phyloP scores from a whole-genome alignment of 2,888 invertebrate genomes.

The Chironomus tentans region DNA sequence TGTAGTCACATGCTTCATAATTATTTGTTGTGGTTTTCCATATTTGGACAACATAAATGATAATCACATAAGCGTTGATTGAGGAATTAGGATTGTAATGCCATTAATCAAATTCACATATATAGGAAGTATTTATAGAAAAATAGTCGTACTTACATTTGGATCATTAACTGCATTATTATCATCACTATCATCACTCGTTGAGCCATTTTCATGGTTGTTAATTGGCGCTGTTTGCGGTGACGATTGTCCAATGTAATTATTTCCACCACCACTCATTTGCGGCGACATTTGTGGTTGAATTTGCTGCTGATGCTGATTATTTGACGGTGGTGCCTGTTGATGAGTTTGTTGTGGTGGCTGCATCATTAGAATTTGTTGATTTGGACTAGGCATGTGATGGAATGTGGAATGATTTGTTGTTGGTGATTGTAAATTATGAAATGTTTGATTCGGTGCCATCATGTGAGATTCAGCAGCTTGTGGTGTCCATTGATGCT shows the following conservation, averaged over 20 bases:
- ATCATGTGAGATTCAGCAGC: slow-evolving; percentile 32
- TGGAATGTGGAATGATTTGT: slow-evolving; percentile 27
- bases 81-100: not conserved
- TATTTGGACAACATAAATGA: too few species aligned
- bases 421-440: not conserved
- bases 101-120: not conserved
- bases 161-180: slow-evolving; percentile 47
- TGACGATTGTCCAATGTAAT: slow-evolving; percentile 41
- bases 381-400: slow-evolving; percentile 7
- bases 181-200: slow-evolving; percentile 82
- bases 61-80: not conserved
- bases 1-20: not conserved
- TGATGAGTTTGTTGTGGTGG: slow-evolving; percentile 34
- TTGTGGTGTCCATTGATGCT: slow-evolving; percentile 45
- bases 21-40: not conserved
- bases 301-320: not conserved
- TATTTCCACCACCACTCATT: not conserved
- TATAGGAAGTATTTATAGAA: not conserved
- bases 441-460: slow-evolving; percentile 24
- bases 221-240: slow-evolving; percentile 48
- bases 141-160: slow-evolving; percentile 5
- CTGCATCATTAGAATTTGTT: slow-evolving; percentile 46
- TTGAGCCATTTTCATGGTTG: slow-evolving; percentile 53
- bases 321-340: not conserved
- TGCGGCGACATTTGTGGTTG: not conserved